phyloP scores from a whole-genome alignment of 2,797 vertebrate species.

The Catostomus latipinnis region DNA sequence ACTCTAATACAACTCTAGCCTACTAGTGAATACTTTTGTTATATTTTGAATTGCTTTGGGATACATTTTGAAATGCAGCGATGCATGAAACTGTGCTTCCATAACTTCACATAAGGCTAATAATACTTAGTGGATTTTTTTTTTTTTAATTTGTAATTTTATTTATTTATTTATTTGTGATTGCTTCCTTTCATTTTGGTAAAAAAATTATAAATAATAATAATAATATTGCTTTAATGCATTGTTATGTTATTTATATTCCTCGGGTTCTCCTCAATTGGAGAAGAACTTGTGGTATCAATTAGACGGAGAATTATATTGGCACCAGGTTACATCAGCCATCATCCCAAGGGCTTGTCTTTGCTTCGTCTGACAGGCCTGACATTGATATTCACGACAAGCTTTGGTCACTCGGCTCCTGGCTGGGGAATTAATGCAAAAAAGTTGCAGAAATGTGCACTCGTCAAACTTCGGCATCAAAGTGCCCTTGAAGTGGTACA shows the following conservation, averaged over 20 bases:
- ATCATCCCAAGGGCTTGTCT: conserved; percentile 24
- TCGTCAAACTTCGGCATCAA: conserved; percentile 38
- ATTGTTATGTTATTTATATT: neutral
- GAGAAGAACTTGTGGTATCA: conserved; percentile 10
- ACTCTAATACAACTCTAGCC: too few species aligned
- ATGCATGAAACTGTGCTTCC: too few species aligned
- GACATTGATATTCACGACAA: conserved; percentile 51
- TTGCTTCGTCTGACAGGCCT: conserved; percentile 31
- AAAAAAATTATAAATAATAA: too few species aligned
- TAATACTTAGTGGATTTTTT: too few species aligned
- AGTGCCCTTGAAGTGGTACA: conserved; percentile 51
- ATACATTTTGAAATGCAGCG: too few species aligned
- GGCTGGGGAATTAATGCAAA: conserved; percentile 49
- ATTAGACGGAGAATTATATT: conserved; percentile 44
- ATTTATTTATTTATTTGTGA: too few species aligned
- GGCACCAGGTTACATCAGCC: conserved; percentile 43
- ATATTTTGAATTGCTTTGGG: too few species aligned
- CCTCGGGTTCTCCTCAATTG: neutral
- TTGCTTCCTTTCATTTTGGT: too few species aligned
- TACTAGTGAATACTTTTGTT: too few species aligned
- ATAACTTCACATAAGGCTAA: too few species aligned
- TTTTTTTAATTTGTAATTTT: too few species aligned
- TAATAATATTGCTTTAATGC: neutral
- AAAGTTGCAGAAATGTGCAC: conserved; percentile 32
- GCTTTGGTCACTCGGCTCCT: conserved; percentile 34